Evolutionary conservation across 2,797 vertebrate species (phyloP).

Genomic region (Poecilia picta): DNA sequence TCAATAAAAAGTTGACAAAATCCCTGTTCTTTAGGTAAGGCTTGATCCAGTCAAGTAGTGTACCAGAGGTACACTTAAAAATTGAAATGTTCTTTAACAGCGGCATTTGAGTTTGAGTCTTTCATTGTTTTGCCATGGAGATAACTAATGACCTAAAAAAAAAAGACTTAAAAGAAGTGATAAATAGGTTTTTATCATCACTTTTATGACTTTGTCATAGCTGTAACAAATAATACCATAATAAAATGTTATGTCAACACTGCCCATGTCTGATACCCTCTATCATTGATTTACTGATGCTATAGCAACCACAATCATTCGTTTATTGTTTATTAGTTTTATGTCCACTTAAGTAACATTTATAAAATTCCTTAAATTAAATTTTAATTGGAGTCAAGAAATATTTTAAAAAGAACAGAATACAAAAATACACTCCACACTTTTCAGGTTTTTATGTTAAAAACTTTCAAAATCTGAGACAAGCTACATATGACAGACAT

Average conservation of each 20-base stretch:
- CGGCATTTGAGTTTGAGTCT: neutral
- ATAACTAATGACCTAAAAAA: neutral
- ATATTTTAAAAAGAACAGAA: neutral
- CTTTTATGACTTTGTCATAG: neutral
- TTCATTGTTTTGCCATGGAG: neutral
- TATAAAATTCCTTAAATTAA: neutral
- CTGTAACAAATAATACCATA: neutral
- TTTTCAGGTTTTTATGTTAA: neutral
- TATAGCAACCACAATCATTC: neutral
- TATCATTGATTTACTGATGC: neutral
- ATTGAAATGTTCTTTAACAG: neutral
- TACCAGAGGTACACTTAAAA: neutral
- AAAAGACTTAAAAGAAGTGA: neutral
- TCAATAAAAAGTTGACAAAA: neutral
- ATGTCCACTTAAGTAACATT: neutral
- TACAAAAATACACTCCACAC: neutral
- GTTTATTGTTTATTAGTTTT: neutral
- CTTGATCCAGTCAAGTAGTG: neutral
- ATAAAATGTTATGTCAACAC: neutral
- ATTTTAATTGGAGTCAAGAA: too few relatives aligned
- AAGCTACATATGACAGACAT: neutral
- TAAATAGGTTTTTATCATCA: neutral
- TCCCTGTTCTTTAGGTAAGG: neutral
- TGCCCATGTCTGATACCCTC: neutral
- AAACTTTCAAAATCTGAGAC: neutral